Base-by-base conservation (phyloP, 2,797 vertebrate species). In the Lycodopsis pacificus region DNA sequence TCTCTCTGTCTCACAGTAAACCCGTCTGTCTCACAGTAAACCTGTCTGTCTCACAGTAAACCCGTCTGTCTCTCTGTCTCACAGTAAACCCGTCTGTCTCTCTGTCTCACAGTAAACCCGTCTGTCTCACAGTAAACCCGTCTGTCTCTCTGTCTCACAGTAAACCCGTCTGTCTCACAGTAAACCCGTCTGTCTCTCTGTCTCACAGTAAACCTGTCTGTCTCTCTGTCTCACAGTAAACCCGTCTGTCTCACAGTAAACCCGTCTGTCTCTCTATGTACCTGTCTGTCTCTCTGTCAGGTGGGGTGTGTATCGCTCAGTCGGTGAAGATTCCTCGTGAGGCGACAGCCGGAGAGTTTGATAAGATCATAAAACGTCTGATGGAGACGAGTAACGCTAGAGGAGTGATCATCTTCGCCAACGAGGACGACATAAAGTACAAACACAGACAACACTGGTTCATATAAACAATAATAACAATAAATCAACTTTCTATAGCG, bases 251-350 rank as follows among this genome's bases (percentile, higher is more conserved):
- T 58, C 40, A 5, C 7, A 27, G 9, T 11, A 44, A 44, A 40
- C 20, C 15, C 57, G 14, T 57, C 36, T 59, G 7, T 67, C 63
- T 58, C 40, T 38, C 12, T 3, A 1, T 51, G 0, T 4, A n/a
- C 19, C 32, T 65, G 17, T 30, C 27, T 73, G 20, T 73, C 44
- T 73, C 6, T 54, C 44, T 80, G 14, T 48, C 74, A 97, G 97
- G 96, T 2, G 97, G 97, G 0, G 94, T 98, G 66, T 98, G 97
- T 71, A 97, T 98, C 0, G 97, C 97, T 44, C 97, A 98, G 82
- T 98, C 97, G 13, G 95, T 98, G 84, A 98, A 97, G 94, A 98
- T 98, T 86, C 97, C 97, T 0, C 94, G 97, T 2, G 97, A 98
- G 80, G 96, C 97, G 0, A 96, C 94, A 17, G 93, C 92, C 0